phyloP scores from a whole-genome alignment of 2,113 vertebrate genomes.

The Siniperca chuatsi region DNA sequence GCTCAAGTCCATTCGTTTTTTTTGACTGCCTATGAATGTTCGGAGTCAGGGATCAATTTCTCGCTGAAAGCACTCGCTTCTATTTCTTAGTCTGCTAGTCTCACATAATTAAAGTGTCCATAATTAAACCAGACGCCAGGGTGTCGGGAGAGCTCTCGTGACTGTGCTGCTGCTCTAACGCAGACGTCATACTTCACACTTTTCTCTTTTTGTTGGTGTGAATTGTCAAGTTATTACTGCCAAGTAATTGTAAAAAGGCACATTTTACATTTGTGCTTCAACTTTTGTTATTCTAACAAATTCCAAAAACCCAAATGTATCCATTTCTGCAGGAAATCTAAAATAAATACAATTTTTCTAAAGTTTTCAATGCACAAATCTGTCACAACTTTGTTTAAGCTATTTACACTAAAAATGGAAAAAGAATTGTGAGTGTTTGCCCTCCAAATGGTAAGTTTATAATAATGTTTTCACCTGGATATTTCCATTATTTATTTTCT shows the following conservation, averaged over 20 bases:
- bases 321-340: neutral
- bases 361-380: neutral
- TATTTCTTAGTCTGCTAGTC: conserved; percentile 59
- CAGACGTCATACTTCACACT: conserved; percentile 38
- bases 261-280: neutral
- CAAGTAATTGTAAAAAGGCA: neutral
- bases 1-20: conserved; percentile 42
- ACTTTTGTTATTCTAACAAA: neutral
- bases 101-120: conserved; percentile 68
- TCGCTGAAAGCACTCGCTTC: conserved; percentile 29
- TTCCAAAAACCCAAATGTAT: neutral
- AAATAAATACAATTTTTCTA: neutral
- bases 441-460: neutral
- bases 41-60: conserved; percentile 48
- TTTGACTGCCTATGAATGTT: conserved; percentile 47
- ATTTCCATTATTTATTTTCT: neutral
- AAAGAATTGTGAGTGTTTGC: neutral
- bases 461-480: neutral
- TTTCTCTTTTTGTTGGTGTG: conserved; percentile 8
- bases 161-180: conserved; percentile 28
- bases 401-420: neutral
- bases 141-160: conserved; percentile 56
- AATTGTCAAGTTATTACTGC: conserved; percentile 3
- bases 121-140: conserved; percentile 69
- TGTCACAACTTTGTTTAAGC: neutral